Conservation (phyloP, 2,797 vertebrate genomes). For the Melanotaenia pygmaea region DNA sequence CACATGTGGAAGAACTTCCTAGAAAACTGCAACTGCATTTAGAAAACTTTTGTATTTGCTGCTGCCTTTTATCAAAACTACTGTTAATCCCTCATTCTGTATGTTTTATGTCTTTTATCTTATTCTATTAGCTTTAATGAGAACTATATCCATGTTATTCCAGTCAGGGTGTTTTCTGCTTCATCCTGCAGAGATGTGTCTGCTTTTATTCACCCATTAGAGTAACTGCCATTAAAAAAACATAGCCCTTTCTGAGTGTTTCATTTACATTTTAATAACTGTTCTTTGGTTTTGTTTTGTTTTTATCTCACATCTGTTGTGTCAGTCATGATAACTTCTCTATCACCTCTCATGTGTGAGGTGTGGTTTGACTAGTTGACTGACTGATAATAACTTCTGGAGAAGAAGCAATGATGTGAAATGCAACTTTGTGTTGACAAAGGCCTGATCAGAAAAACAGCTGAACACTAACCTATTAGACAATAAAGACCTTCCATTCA, state of each 20-base stretch:
- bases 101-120: too few relatives aligned
- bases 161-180: too few relatives aligned
- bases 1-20: too few relatives aligned
- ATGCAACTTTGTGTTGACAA: neutral
- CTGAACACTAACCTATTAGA: neutral
- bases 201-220: too few relatives aligned
- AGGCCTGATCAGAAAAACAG: slow-evolving; percentile 33
- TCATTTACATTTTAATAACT: neutral
- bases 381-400: neutral
- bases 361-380: neutral
- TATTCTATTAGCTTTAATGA: too few relatives aligned
- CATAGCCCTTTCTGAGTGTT: neutral
- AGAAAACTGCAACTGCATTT: too few relatives aligned
- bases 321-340: neutral
- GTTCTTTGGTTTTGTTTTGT: neutral
- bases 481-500: slow-evolving; percentile 10
- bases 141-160: too few relatives aligned
- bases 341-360: neutral
- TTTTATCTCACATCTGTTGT: neutral
- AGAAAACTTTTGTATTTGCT: too few relatives aligned
- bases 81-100: too few relatives aligned
- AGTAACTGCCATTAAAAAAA: too few relatives aligned
- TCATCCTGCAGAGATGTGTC: too few relatives aligned
- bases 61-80: too few relatives aligned
- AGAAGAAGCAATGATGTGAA: slow-evolving; percentile 1